Conservation (phyloP, 1,140 invertebrate genomes). For the Pseudachorutes palmiensis region DNA sequence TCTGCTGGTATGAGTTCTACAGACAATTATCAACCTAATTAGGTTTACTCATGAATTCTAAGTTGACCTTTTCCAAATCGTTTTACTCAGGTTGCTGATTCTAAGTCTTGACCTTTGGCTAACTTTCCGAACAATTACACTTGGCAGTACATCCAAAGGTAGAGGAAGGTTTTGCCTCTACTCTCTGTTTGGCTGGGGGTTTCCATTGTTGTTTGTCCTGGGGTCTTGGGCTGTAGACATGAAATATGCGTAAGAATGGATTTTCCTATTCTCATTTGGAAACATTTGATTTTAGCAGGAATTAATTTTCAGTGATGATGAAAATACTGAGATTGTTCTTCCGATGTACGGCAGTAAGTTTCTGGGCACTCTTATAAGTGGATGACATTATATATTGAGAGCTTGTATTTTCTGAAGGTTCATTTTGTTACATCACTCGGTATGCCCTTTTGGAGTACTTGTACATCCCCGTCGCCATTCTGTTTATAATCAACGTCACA, state of each 20-base stretch:
- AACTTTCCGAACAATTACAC: constrained; percentile 20
- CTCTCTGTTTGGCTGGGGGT: constrained; percentile 10
- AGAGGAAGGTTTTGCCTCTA: background rate
- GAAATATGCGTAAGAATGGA: background rate
- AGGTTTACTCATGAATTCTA: background rate
- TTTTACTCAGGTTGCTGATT: constrained; percentile 17
- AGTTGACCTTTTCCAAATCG: background rate
- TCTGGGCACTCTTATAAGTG: background rate
- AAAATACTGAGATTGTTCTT: background rate
- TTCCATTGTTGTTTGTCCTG: constrained; percentile 12
- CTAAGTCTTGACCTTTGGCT: constrained; percentile 29
- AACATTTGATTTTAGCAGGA: background rate
- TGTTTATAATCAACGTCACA: constrained; percentile 41
- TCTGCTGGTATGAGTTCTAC: constrained; percentile 19
- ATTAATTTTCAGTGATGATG: constrained; percentile 17
- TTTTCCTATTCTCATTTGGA: background rate
- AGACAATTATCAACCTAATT: background rate
- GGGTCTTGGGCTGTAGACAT: background rate
- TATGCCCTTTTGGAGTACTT: constrained; percentile 33
- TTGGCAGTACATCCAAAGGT: background rate
- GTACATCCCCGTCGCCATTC: constrained; percentile 39
- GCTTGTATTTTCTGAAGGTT: background rate
- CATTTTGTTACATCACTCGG: constrained; percentile 14
- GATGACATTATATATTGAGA: background rate
- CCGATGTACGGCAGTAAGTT: constrained; percentile 17